Evolutionary conservation across 2,888 invertebrate genomes (phyloP).

Genomic region (Pseudanteris insignis): DNA sequence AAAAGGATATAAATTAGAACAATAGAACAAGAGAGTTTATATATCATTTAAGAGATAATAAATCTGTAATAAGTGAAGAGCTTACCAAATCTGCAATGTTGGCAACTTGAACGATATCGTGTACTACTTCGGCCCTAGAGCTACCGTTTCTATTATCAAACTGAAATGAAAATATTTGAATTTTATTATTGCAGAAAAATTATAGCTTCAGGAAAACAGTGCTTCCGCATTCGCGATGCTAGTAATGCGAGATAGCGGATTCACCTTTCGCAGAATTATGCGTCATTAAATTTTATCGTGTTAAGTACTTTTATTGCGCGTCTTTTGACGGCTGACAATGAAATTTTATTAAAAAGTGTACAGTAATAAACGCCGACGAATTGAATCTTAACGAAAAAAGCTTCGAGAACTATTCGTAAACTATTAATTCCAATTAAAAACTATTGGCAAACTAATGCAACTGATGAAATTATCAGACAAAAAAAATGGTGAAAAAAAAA

Average conservation of each 20-base stretch:
- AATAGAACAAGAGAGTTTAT: too few relatives aligned
- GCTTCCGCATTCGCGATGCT: too few relatives aligned
- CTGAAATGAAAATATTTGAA: constrained; percentile 59
- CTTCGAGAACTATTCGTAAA: constrained; percentile 16
- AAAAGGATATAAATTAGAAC: too few relatives aligned
- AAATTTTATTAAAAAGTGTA: too few relatives aligned
- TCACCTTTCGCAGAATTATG: constrained; percentile 4
- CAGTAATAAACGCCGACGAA: not conserved
- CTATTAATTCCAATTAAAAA: constrained; percentile 24
- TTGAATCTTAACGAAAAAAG: constrained; percentile 3
- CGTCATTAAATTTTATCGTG: constrained; percentile 1
- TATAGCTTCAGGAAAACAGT: not conserved
- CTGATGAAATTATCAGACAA: constrained; percentile 12
- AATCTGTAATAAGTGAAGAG: constrained; percentile 45
- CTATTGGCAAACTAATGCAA: constrained; percentile 18
- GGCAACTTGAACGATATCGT: constrained; percentile 95
- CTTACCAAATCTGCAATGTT: constrained; percentile 97
- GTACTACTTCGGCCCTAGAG: constrained; percentile 86
- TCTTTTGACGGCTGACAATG: not conserved
- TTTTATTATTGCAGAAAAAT: constrained; percentile 1
- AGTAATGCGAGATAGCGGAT: constrained; percentile 1
- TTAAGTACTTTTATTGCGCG: not conserved
- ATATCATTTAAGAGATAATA: too few relatives aligned
- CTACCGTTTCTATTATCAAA: constrained; percentile 92
- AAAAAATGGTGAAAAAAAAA: too few relatives aligned